Percentiles rank a stretch among this genome's conserved stretches.
phyloP scores from a whole-genome alignment of 1,140 invertebrate species.

The Pinna nobilis region DNA sequence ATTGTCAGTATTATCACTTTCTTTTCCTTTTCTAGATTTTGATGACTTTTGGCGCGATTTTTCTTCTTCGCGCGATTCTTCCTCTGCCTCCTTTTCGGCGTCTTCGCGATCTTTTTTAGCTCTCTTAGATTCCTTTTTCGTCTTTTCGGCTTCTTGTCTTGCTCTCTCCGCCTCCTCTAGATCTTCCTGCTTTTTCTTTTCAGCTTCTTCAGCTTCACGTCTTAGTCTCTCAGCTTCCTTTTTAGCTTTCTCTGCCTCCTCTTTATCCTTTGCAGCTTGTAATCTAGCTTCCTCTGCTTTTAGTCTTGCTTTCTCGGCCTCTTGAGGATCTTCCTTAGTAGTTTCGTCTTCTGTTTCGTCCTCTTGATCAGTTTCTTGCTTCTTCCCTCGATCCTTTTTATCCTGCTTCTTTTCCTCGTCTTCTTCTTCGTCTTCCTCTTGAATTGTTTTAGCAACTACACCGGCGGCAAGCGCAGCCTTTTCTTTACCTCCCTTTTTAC shows the following conservation, averaged over 20 bases:
- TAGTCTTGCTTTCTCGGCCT: slow-evolving; percentile 15
- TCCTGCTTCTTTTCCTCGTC: slow-evolving; percentile 16
- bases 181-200: not conserved
- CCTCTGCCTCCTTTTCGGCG: not conserved
- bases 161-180: not conserved
- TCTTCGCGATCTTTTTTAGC: not conserved
- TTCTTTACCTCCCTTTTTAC: slow-evolving; percentile 10
- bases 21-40: slow-evolving; percentile 1
- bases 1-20: slow-evolving; percentile 1
- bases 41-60: not conserved
- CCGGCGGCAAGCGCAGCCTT: slow-evolving; percentile 2
- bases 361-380: not conserved
- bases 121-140: slow-evolving; percentile 1
- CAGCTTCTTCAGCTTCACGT: not conserved
- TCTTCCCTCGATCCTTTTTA: slow-evolving; percentile 6
- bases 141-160: not conserved
- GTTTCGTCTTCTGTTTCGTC: slow-evolving; percentile 12
- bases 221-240: slow-evolving; percentile 13
- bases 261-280: slow-evolving; percentile 3
- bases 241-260: slow-evolving; percentile 11
- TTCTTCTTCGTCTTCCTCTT: not conserved
- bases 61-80: not conserved
- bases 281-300: slow-evolving; percentile 1
- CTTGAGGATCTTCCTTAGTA: slow-evolving; percentile 7
- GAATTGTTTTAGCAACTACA: not conserved